Percentiles rank a stretch among this genome's conserved stretches.
These are phyloP conservation scores for Epistrophe eligans DNA, from an alignment of 2,888 invertebrate genomes.

Conservation along the genomic window DNA sequence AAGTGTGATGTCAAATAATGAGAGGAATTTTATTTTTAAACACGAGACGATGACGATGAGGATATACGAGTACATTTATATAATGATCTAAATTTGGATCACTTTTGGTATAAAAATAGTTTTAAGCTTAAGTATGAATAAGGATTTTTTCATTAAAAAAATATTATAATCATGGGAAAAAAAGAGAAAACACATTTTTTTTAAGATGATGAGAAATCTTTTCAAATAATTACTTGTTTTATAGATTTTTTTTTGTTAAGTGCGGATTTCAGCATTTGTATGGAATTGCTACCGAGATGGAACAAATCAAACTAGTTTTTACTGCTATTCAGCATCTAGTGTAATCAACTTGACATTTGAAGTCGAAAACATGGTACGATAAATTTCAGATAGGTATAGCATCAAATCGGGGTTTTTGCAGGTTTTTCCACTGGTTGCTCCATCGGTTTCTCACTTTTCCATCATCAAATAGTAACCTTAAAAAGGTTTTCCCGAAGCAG, in stretches of 20 bases:
- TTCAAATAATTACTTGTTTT: background rate
- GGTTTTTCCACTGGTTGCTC: too few species aligned
- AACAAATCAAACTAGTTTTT: too few species aligned
- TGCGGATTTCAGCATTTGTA: background rate
- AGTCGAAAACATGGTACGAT: too few species aligned
- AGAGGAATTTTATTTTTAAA: slow-evolving; percentile 41
- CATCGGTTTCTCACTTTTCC: too few species aligned
- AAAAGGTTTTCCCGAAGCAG: too few species aligned
- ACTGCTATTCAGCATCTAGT: too few species aligned
- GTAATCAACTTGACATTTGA: too few species aligned
- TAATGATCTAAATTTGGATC: slow-evolving; percentile 25
- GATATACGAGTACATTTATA: background rate
- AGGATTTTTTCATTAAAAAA: background rate
- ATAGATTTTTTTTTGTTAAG: background rate
- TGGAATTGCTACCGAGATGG: too few species aligned
- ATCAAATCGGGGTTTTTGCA: too few species aligned
- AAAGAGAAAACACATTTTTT: background rate
- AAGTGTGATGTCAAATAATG: slow-evolving; percentile 40
- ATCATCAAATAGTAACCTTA: too few species aligned
- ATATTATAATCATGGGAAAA: background rate
- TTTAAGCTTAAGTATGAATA: background rate
- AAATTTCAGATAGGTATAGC: too few species aligned
- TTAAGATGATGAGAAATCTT: background rate
- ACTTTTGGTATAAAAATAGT: slow-evolving; percentile 19
- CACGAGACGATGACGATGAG: background rate